Evolutionary conservation across 2,888 invertebrate genomes (phyloP), one percentile per base, ranked within the genome.

Genomic region (Heliconius cydno): DNA sequence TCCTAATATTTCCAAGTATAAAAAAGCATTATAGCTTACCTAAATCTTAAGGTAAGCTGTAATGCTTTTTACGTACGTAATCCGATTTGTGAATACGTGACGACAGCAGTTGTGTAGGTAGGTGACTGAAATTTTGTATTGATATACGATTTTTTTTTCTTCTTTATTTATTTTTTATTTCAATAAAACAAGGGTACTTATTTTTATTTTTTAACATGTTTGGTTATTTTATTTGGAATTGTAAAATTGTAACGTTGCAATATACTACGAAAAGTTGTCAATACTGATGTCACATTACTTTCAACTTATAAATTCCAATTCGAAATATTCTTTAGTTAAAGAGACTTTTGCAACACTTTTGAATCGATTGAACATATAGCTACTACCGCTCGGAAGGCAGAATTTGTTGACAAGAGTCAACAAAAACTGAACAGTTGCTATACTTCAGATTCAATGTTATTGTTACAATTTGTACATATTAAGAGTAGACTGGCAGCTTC

Each of bases 41-140:
- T 25, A 70, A 7, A 70, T 22, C 7, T 52, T 22, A 3, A 52
- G 52, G 22, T 52, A 52, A 7, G 22, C 22, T 52, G 52, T 22
- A 7, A 52, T 52, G 7, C 52, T 52, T 52, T 52, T 52, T 22
- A 70, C 70, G 25, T 70, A 46, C 41, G 41, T 70, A 70, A 70
- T 70, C 46, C 70, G 70, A 70, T 70, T 46, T 70, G 70, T 28
- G 13, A 68, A 38, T 41, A 68, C 25, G 38, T n/a, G 70, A 25
- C 41, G 19, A 70, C 25, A 41, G 41, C 25, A 25, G n/a, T 25
- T n/a, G 22, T n/a, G 15, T 22, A 52, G 7, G 19, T 52, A 22
- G 25, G 22, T 22, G 34, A 41, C 70, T 5, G 13, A 70, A 70
- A 46, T 70, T 70, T 41, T 70, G 68, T n/a, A 70, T 70, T 38